These are phyloP conservation scores for Caenorhabditis japonica DNA, from an alignment of 2,888 invertebrate species.

Conservation along the genomic window DNA sequence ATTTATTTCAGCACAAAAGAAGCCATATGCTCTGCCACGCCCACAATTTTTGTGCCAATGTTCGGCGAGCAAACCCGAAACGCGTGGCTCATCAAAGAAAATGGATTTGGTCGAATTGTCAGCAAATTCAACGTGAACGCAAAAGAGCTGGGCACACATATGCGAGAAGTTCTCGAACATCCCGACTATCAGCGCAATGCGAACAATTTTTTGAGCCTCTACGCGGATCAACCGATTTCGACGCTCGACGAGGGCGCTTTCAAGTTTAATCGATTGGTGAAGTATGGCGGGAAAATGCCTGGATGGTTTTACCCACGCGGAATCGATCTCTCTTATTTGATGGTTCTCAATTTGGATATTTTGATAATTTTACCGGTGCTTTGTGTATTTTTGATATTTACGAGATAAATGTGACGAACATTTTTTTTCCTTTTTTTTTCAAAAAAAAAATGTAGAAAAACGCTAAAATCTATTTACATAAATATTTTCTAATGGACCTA, in stretches of 20 bases:
- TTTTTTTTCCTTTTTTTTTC: too few relatives aligned
- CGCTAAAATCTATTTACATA: too few relatives aligned
- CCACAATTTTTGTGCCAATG: conserved; percentile 37
- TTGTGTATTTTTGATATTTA: neutral
- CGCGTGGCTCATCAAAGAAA: conserved; percentile 37
- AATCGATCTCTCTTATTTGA: conserved; percentile 24
- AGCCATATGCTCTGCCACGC: conserved; percentile 38
- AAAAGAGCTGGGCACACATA: conserved; percentile 9
- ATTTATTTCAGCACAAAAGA: conserved; percentile 40
- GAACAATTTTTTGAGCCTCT: conserved; percentile 28
- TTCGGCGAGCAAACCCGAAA: conserved; percentile 41
- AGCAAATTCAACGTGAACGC: conserved; percentile 24
- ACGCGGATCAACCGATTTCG: conserved; percentile 40
- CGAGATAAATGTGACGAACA: too few relatives aligned
- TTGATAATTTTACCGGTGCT: conserved; percentile 14
- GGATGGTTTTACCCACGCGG: conserved; percentile 31
- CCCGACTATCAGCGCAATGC: conserved; percentile 34
- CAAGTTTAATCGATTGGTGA: conserved; percentile 29
- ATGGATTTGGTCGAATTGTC: conserved; percentile 35
- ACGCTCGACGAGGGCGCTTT: conserved; percentile 46
- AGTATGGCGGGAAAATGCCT: conserved; percentile 45
- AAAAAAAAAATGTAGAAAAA: too few relatives aligned
- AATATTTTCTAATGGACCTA: too few relatives aligned
- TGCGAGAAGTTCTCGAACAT: conserved; percentile 28
- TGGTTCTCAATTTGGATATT: conserved; percentile 25